A percentile compares a stretch with the other conserved stretches of the same genome.
phyloP scores from a whole-genome alignment of 2,888 invertebrate species.

The Pseudanteris insignis region DNA sequence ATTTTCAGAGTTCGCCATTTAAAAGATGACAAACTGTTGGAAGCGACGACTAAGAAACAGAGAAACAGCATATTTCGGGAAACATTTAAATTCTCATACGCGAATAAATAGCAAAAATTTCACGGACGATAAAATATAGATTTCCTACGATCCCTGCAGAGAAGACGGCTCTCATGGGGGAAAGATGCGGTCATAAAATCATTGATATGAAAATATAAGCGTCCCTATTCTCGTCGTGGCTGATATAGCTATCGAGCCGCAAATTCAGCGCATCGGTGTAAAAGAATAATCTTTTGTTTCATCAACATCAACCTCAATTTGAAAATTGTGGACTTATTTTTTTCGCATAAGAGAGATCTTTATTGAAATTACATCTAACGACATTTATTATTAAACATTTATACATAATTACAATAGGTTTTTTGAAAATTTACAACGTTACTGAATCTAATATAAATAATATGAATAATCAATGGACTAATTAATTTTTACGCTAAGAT shows the following conservation, averaged over 20 bases:
- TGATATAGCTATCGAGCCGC: constrained; percentile 53
- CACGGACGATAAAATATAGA: constrained; percentile 67
- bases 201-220: constrained; percentile 67
- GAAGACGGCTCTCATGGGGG: constrained; percentile 52
- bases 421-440: no score
- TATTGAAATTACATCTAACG: no score
- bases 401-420: no score
- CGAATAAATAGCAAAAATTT: constrained; percentile 68
- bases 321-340: constrained; percentile 39
- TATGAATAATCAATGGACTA: not conserved
- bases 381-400: no score
- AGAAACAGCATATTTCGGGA: constrained; percentile 58
- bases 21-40: constrained; percentile 17
- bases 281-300: constrained; percentile 56
- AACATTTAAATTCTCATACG: constrained; percentile 68
- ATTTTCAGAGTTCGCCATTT: constrained; percentile 24
- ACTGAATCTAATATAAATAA: no score
- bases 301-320: constrained; percentile 46
- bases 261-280: constrained; percentile 49
- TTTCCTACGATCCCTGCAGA: constrained; percentile 57
- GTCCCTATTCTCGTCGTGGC: constrained; percentile 41
- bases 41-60: constrained; percentile 18
- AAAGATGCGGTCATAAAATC: constrained; percentile 65
- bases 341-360: not conserved
- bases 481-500: no score